Evolutionary conservation across 2,797 vertebrate genomes (phyloP).

Genomic region (Brotula barbata): DNA sequence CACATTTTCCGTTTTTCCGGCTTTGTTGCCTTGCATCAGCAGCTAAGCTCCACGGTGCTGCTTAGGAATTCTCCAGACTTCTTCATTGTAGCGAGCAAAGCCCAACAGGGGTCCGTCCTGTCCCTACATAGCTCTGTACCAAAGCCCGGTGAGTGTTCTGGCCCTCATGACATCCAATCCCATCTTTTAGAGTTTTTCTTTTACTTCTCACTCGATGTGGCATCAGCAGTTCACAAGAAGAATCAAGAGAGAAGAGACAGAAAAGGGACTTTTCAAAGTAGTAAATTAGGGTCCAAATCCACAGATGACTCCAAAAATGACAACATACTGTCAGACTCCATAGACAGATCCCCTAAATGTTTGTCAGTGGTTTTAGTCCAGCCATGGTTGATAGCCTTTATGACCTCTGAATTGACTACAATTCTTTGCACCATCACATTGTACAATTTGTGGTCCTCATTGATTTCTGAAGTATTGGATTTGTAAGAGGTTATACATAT

Average conservation of each 20-base stretch:
- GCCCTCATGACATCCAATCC: slow-evolving; percentile 17
- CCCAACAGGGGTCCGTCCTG: slow-evolving; percentile 27
- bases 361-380: no score
- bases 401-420: no score
- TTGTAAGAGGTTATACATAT: no score
- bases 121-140: slow-evolving; percentile 7
- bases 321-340: no score
- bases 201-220: slow-evolving; percentile 18
- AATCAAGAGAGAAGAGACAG: slow-evolving; percentile 2
- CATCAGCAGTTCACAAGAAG: slow-evolving; percentile 38
- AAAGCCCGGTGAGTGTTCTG: slow-evolving; percentile 37
- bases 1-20: slow-evolving; percentile 22
- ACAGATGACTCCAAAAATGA: no score
- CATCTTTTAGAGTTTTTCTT: slow-evolving; percentile 2
- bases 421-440: no score
- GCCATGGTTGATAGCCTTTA: no score
- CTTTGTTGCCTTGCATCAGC: slow-evolving; percentile 26
- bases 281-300: background rate
- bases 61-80: slow-evolving; percentile 17
- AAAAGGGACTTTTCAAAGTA: slow-evolving; percentile 11
- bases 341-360: no score
- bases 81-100: slow-evolving; percentile 16
- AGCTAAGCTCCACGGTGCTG: slow-evolving; percentile 21
- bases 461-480: no score
- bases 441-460: no score